Evolutionary conservation across 2,797 vertebrate species (phyloP), one percentile per base, ranked within the genome.

Genomic region (Lophotriccus pileatus): DNA sequence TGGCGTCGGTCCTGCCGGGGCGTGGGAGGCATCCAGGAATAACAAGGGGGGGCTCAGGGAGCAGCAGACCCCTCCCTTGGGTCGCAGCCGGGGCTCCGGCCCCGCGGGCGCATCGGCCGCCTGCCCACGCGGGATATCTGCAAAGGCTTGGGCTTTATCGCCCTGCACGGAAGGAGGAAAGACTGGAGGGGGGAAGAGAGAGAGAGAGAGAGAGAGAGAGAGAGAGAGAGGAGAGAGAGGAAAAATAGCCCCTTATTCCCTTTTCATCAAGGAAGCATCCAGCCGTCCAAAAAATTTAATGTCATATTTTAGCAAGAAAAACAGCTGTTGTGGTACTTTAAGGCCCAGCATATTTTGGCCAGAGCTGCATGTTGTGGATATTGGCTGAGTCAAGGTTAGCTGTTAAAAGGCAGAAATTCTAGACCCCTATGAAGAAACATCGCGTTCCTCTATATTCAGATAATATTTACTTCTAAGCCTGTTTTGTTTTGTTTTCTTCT

Each of bases 341-440:
- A 52, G 52, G 93, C 90, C 90, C 92, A 90, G 92, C 77, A n/a
- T 87, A 93, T 46, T 93, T 73, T 95, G 97, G 96, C 97, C 30
- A 66, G 18, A 87, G 86, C 43, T 85, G 76, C 92, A 55, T 36
- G 95, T 91, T 93, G 92, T 90, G 92, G 90, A 95, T 87, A 95
- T 92, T 91, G 95, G 95, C 97, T 69, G 93, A 91, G 93, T 95
- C 94, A 95, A 93, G 95, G 95, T 95, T 95, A 87, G 93, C 95
- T 62, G 64, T 44, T 87, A 92, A 84, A 92, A 93, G 91, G 96
- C 92, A 72, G 94, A 94, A 93, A 82, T 25, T 82, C 95, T 96
- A 94, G 95, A 90, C 90, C 83, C 90, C 2, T 92, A 91, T 2
- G 59, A 79, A 96, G 96, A 97, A 93, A 97, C 96, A 96, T 87